phyloP scores from a whole-genome alignment of 1,140 invertebrate genomes.

The Zelostemma sp. region DNA sequence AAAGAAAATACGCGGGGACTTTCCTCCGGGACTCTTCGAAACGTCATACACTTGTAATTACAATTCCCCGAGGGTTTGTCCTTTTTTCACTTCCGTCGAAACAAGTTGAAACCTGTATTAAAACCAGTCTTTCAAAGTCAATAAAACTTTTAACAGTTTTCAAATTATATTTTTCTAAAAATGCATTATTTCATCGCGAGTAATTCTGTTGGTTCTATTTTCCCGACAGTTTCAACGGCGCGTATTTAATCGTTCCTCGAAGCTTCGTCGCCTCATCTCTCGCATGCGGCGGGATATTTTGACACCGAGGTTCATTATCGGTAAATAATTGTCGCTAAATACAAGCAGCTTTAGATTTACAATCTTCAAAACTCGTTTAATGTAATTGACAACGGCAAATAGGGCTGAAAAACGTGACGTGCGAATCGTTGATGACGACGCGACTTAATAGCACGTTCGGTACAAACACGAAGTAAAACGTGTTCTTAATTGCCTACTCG shows the following conservation, averaged over 20 bases:
- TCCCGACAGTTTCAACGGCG: neutral
- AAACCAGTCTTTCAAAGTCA: too few species aligned
- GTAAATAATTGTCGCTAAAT: slow-evolving; percentile 33
- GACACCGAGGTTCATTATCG: slow-evolving; percentile 11
- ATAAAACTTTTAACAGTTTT: too few species aligned
- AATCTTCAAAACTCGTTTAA: slow-evolving; percentile 20
- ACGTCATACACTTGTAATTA: too few species aligned
- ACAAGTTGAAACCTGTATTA: too few species aligned
- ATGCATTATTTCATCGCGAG: too few species aligned
- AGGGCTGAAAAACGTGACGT: slow-evolving; percentile 12
- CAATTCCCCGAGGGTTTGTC: too few species aligned
- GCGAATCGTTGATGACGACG: slow-evolving; percentile 22
- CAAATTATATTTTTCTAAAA: too few species aligned
- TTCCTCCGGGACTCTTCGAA: slow-evolving; percentile 7
- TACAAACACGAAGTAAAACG: slow-evolving; percentile 36
- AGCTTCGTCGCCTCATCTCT: neutral
- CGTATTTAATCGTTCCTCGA: too few species aligned
- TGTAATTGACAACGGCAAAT: slow-evolving; percentile 22
- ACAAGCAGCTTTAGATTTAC: slow-evolving; percentile 13
- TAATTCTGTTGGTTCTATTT: too few species aligned
- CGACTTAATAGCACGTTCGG: slow-evolving; percentile 47
- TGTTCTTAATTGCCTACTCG: slow-evolving; percentile 59
- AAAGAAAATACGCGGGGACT: slow-evolving; percentile 33
- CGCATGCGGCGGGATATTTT: slow-evolving; percentile 24
- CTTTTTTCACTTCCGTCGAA: too few species aligned